These are phyloP conservation scores for Cryptophagus acutangulus DNA, from an alignment of 2,888 invertebrate genomes.

Conservation along the genomic window DNA sequence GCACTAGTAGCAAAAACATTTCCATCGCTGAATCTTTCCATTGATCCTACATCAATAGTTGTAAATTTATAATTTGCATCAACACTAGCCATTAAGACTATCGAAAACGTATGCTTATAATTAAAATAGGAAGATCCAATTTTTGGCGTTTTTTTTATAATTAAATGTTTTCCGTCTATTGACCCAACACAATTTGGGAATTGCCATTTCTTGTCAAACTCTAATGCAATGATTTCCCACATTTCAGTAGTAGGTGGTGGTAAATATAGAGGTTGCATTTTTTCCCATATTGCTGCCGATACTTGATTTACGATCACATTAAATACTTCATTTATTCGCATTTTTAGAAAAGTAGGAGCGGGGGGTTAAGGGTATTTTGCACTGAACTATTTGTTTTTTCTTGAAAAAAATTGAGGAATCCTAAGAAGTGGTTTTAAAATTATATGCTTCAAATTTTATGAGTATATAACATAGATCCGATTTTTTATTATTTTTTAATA, in stretches of 20 bases:
- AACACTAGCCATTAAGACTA: constrained; percentile 31
- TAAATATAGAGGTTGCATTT: constrained; percentile 23
- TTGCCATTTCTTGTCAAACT: constrained; percentile 32
- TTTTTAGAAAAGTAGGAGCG: no score
- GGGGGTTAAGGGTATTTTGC: no score
- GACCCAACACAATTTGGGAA: constrained; percentile 31
- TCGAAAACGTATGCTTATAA: constrained; percentile 32
- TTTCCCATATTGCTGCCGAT: constrained; percentile 30
- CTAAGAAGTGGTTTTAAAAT: no score
- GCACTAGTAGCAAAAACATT: constrained; percentile 27
- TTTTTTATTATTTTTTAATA: no score
- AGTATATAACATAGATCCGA: no score
- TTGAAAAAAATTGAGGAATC: no score
- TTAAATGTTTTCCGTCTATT: constrained; percentile 33
- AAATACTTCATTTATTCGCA: no score
- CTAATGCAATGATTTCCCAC: constrained; percentile 28
- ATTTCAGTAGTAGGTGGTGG: constrained; percentile 23
- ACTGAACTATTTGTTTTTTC: no score
- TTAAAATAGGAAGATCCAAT: constrained; percentile 34
- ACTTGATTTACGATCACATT: constrained; percentile 37
- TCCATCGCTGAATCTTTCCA: constrained; percentile 31
- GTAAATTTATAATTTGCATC: constrained; percentile 33
- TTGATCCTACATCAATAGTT: constrained; percentile 29
- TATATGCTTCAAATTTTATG: no score
- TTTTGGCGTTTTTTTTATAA: constrained; percentile 26